Base-by-base conservation (phyloP, 2,888 invertebrate genomes). In the Rapana venosa region DNA sequence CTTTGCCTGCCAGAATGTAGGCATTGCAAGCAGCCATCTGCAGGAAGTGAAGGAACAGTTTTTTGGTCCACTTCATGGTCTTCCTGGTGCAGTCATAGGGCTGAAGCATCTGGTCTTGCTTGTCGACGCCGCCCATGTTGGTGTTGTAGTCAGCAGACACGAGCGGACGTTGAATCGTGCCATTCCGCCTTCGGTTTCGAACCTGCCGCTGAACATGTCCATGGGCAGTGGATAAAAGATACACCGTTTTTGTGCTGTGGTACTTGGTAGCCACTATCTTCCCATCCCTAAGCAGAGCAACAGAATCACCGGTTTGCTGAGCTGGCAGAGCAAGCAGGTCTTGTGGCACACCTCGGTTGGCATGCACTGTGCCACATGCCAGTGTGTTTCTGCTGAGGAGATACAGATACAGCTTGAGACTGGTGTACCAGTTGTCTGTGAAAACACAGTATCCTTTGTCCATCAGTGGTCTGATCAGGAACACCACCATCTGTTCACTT, bases 91-190 rank as follows among this genome's bases (percentile, higher is more conserved):
- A 89, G 30, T 88, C 83, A 74, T 92, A 90, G 47, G 92, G 92
- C n/a, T 89, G 70, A 22, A 81, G 66, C 6, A 93, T 79, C 90
- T 93, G 92, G 83, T 93, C 92, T 17, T 90, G 90, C 1, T 88
- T 70, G 87, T 93, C 92, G 32, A 93, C 92, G 13, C 92, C 92
- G 79, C 92, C 93, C 92, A 93, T 93, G 61, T 90, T 74, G 66
- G 70, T 56, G 74, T 91, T 92, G 36, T 30, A 81, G 0, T 91
- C 84, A 0, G 90, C 47, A 30, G 92, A 87, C 35, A 88, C 89
- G 2, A 47, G 22, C 4, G 93, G 92, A 74, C 91, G 90, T 36
- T 32, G 36, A 22, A 17, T 86, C 74, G 36, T 56, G 88, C 70
- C 61, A 92, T 90, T 8, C 81, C 77, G 13, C 79, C 70, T 17